Base-by-base conservation (phyloP, 1,140 invertebrate species). In the Drosophila bocqueti region DNA sequence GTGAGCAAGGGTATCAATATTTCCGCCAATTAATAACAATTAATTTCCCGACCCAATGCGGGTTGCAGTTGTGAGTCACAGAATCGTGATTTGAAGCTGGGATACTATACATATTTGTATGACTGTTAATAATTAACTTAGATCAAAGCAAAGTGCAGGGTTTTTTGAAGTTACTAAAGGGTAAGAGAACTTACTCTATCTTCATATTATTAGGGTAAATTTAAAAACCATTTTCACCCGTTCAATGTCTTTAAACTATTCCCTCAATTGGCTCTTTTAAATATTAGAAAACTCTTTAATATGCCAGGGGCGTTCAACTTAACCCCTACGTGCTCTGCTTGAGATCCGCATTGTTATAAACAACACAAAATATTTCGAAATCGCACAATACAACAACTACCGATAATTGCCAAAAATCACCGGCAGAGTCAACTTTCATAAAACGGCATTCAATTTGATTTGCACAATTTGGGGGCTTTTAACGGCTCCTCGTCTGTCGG, bases 251-350 rank as follows among this genome's bases (percentile, higher is more conserved):
- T 36, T 1, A 38, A 36, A 54, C 15, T 31, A 40, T 62, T 47
- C 16, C 4, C 26, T 29, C 65, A 52, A 43, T 62, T 46, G 46
- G 10, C 40, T 66, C 34, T 29, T 8, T 11, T 24, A 11, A 57
- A 57, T 55, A 71, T 78, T 81, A 87, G 83, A 84, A 84, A 89
- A 75, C 84, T 89, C 42, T 89, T 87, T 87, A 69, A 74, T 75
- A 87, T 87, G 65, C 83, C 43, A 64, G 31, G n/a, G 59, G 68
- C 77, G 61, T 89, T 60, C 55, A 49, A 13, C 47, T 26, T 55
- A 74, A 65, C 68, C 74, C 64, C 60, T 64, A 87, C 83, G 83
- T 87, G 83, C 64, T 77, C 29, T 67, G 83, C 61, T 79, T 81
- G 69, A 68, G 71, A 74, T 69, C 46, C 54, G 76, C 57, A 68